Percentiles rank a stretch among this genome's conserved stretches.
Evolutionary conservation across 2,888 invertebrate genomes (phyloP).

Genomic region (Petrolisthes manimaculis): DNA sequence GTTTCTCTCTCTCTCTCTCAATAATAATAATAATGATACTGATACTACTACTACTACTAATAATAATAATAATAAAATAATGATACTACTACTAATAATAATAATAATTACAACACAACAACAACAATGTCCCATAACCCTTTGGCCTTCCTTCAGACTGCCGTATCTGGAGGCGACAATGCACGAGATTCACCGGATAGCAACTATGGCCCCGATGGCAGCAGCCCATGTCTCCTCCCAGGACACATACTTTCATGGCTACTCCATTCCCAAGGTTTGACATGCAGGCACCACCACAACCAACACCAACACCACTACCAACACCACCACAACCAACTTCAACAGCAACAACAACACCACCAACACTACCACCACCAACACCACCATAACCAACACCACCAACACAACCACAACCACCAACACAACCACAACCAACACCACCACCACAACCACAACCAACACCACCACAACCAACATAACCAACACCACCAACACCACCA

Average conservation of each 20-base stretch:
- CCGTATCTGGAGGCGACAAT: constrained; percentile 31
- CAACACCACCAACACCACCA: too few relatives aligned
- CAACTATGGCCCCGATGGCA: background rate
- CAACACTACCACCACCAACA: too few relatives aligned
- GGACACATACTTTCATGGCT: constrained; percentile 32
- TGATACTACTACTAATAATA: background rate
- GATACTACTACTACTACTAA: background rate
- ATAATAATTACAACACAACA: background rate
- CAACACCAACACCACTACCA: too few relatives aligned
- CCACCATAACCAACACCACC: too few relatives aligned
- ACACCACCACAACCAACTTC: too few relatives aligned
- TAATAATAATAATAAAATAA: background rate
- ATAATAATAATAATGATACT: too few relatives aligned
- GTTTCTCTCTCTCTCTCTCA: background rate
- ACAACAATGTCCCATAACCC: background rate
- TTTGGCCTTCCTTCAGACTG: constrained; percentile 5
- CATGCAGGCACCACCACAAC: too few relatives aligned
- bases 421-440: too few relatives aligned
- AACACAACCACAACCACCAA: too few relatives aligned
- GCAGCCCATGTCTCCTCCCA: background rate
- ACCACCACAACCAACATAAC: too few relatives aligned
- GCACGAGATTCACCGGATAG: constrained; percentile 16
- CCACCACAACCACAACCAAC: too few relatives aligned
- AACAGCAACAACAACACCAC: too few relatives aligned
- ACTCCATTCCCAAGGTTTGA: constrained; percentile 20